Percentiles rank a stretch among this genome's conserved stretches.
Conservation (phyloP, 2,888 invertebrate genomes). For the Linyphia triangularis region DNA sequence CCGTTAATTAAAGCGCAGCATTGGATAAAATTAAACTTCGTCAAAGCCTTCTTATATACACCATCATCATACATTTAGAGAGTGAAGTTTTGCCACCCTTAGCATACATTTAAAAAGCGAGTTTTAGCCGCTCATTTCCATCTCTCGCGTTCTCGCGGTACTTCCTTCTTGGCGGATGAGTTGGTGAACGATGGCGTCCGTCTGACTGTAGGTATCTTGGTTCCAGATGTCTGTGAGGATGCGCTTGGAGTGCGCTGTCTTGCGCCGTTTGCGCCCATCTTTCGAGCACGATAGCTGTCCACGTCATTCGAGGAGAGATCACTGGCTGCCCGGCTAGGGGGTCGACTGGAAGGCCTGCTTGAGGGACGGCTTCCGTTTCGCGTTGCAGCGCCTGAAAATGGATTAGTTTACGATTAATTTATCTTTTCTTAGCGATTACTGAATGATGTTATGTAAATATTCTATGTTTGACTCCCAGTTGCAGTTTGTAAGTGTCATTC, state of each 20-base stretch:
- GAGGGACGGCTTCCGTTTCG: conserved; percentile 82
- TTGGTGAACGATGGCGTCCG: conserved; percentile 66
- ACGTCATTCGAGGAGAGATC: conserved; percentile 88
- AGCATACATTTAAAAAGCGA: not conserved
- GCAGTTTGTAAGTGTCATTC: no score
- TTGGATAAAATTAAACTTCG: not conserved
- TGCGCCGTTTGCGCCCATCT: conserved; percentile 56
- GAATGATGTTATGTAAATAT: no score
- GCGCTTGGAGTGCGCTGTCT: conserved; percentile 65
- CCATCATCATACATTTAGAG: not conserved
- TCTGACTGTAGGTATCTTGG: conserved; percentile 68
- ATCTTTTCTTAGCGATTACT: no score
- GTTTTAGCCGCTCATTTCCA: conserved; percentile 56
- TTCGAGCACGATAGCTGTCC: conserved; percentile 77
- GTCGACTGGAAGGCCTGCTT: conserved; percentile 85
- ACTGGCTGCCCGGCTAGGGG: conserved; percentile 95
- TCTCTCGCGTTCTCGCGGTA: conserved; percentile 44
- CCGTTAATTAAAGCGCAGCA: no score
- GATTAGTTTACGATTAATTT: no score
- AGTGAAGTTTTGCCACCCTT: not conserved
- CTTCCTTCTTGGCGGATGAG: conserved; percentile 24
- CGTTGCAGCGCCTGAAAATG: conserved; percentile 44
- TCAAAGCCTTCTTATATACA: not conserved
- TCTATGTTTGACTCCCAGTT: no score
- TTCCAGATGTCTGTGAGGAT: conserved; percentile 62